A percentile compares a stretch with the other conserved stretches of the same genome.
phyloP scores from a whole-genome alignment of 2,797 vertebrate genomes.

The Sciurus vulgaris region DNA sequence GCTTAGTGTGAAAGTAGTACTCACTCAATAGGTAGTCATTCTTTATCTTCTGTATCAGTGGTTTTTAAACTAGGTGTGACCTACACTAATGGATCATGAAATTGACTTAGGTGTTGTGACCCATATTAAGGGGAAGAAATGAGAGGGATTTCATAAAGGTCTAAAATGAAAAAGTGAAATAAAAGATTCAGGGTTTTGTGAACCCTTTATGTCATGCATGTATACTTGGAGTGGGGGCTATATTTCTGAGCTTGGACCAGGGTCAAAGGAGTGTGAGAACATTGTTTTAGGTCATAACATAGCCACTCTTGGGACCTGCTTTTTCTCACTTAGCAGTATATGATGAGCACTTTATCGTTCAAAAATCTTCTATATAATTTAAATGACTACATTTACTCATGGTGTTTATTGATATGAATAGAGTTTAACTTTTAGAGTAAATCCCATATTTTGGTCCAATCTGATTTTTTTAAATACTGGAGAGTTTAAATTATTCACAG shows the following conservation, averaged over 20 bases:
- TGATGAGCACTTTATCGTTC: neutral
- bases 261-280: fast-evolving
- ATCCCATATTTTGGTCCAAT: neutral
- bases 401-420: neutral
- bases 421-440: neutral
- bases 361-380: neutral
- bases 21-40: neutral
- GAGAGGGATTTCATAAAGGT: neutral
- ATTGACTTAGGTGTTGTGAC: no score
- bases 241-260: neutral
- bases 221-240: fast-evolving
- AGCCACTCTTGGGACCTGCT: no score
- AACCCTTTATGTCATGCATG: no score
- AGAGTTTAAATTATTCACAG: constrained; percentile 5
- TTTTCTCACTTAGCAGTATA: neutral
- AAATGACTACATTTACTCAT: neutral
- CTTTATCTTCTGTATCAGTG: neutral
- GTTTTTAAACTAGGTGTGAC: neutral
- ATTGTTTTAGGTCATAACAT: fast-evolving
- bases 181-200: neutral
- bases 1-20: fast-evolving
- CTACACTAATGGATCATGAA: neutral
- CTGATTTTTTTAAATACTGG: neutral
- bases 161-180: neutral
- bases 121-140: neutral